Evolutionary conservation across 2,888 invertebrate species (phyloP).

Genomic region (Oxycera nigricornis): DNA sequence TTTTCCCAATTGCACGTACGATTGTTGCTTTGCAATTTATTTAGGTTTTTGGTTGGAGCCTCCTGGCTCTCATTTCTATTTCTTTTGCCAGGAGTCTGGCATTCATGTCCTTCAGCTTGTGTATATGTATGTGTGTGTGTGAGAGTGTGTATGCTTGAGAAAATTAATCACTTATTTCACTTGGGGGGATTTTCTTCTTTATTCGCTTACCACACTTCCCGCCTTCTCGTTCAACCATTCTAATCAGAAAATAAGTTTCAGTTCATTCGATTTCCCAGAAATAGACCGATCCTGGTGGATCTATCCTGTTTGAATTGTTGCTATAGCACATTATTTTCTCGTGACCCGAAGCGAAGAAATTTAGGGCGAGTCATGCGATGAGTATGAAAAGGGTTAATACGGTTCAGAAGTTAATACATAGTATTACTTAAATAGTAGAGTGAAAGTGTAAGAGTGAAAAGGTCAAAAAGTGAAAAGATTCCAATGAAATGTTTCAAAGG

Average conservation of each 20-base stretch:
- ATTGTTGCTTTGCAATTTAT: slow-evolving; percentile 26
- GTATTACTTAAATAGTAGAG: not conserved
- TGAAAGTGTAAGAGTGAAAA: not conserved
- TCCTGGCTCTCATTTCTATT: not conserved
- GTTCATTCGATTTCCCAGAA: not conserved
- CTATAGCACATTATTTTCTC: not conserved
- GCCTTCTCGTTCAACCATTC: not conserved
- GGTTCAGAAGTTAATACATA: slow-evolving; percentile 21
- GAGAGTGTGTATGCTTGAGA: too few relatives aligned
- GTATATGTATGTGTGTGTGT: too few relatives aligned
- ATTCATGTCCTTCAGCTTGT: not conserved
- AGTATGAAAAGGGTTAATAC: slow-evolving; percentile 21
- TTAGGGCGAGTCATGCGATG: not conserved
- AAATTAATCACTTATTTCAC: slow-evolving; percentile 28
- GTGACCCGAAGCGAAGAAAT: not conserved
- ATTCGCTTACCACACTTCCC: not conserved
- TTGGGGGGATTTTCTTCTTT: slow-evolving; percentile 8
- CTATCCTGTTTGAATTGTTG: not conserved
- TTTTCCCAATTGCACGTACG: slow-evolving; percentile 2
- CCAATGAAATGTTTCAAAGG: too few relatives aligned
- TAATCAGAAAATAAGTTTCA: not conserved
- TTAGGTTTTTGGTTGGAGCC: not conserved
- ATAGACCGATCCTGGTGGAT: not conserved
- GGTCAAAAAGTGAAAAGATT: not conserved
- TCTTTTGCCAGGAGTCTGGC: not conserved